Percentiles rank a stretch among this genome's conserved stretches.
Evolutionary conservation across 2,888 invertebrate genomes (phyloP).

Genomic region (Andrena fulva): DNA sequence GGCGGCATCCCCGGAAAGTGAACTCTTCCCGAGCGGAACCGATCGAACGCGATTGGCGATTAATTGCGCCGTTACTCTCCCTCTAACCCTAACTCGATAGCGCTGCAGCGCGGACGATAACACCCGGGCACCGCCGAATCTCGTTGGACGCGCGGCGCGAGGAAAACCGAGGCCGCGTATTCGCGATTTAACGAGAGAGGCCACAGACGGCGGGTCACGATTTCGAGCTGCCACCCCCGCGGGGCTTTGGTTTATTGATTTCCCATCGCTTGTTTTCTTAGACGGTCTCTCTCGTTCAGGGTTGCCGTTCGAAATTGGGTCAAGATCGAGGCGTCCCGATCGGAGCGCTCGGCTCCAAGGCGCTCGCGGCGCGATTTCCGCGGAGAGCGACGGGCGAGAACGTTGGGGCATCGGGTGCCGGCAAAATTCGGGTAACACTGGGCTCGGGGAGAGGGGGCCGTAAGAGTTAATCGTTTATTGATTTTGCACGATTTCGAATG

Average conservation of each 20-base stretch:
- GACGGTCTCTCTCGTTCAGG: constrained; percentile 11
- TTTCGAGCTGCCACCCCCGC: constrained; percentile 26
- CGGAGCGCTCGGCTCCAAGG: not conserved
- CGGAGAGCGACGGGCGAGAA: no score
- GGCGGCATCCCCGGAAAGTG: not conserved
- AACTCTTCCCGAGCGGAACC: constrained; percentile 13
- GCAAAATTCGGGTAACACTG: not conserved
- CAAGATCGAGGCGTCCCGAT: not conserved
- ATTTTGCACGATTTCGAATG: constrained; percentile 49
- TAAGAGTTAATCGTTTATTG: constrained; percentile 54
- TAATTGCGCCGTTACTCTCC: constrained; percentile 40
- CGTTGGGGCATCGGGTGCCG: not conserved
- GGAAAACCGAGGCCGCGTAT: constrained; percentile 5
- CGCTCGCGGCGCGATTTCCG: not conserved
- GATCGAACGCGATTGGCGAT: constrained; percentile 47
- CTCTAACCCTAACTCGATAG: constrained; percentile 31
- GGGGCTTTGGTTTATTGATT: constrained; percentile 45
- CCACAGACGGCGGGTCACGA: not conserved
- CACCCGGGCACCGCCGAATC: constrained; percentile 28
- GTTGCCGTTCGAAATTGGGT: constrained; percentile 29
- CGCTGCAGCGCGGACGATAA: constrained; percentile 27
- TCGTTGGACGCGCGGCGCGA: constrained; percentile 19
- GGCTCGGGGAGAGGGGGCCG: not conserved
- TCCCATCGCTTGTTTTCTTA: constrained; percentile 39
- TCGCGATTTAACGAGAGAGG: constrained; percentile 25